Evolutionary conservation across 2,113 vertebrate species (phyloP), one percentile per base, ranked within the genome.

Genomic region (Pseudorhombus dupliciocellatus): DNA sequence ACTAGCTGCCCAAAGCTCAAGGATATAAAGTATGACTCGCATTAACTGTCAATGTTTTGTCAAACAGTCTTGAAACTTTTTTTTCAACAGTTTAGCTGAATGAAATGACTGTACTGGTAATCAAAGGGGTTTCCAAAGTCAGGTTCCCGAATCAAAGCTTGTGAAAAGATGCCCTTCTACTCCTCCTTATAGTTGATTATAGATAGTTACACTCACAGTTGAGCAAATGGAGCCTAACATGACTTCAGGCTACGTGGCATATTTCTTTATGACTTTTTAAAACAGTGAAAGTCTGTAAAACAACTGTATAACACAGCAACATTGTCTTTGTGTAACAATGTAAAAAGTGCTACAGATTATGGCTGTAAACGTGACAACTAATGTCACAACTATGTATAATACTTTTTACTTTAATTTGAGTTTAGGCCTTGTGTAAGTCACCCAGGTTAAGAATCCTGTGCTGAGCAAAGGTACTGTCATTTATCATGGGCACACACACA

Each of bases 361-460:
- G 1, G 3, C 10, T 11, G 10, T 37, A 28, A 5, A 3, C 5
- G 37, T 51, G 48, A 51, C n/a, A 51, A 51, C 48, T 21, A n/a
- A 51, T 51, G 48, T 21, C 2, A 46, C 26, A 28, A 28, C 26
- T 28, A 6, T 40, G 10, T 18, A 46, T 46, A 7, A 12, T 50
- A 50, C 4, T 53, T 53, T 55, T 55, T 8, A 28, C 25, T 7
- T 26, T 24, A 2, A 20, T 21, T 31, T 52, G 22, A 61, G 57
- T 52, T 76, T 20, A 56, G 59, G 40, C 61, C 55, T 68, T 54
- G 54, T 83, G 73, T 68, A 80, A 79, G 82, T 84, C 77, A 77
- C 12, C 22, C 58, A 52, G 87, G 84, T 87, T 87, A 80, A 83
- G 67, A 73, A 87, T 87, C 80, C 77, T 73, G 76, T 91, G 83